phyloP scores from a whole-genome alignment of 1,140 invertebrate species.

The Zaprionus taronus region DNA sequence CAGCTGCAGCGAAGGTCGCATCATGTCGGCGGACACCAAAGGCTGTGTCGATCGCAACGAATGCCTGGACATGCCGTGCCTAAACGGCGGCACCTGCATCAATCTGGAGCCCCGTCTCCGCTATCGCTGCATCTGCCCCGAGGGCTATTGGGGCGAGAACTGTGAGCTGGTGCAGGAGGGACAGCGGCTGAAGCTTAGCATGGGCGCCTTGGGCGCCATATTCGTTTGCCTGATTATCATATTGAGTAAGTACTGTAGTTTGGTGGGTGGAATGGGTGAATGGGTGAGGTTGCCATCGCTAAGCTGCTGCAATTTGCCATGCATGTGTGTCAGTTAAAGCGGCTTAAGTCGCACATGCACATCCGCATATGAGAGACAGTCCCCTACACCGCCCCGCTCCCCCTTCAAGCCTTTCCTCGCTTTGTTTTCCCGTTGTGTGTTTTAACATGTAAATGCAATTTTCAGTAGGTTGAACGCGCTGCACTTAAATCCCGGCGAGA shows the following conservation, averaged over 20 bases:
- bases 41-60: conserved; percentile 87
- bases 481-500: conserved; percentile 41
- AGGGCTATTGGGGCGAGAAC: conserved; percentile 88
- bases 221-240: conserved; percentile 88
- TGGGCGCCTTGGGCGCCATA: conserved; percentile 87
- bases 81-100: conserved; percentile 87
- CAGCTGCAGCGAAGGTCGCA: conserved; percentile 87
- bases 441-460: conserved; percentile 77
- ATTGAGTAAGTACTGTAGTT: conserved; percentile 85
- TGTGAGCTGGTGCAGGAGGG: conserved; percentile 88
- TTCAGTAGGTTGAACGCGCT: conserved; percentile 52
- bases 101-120: conserved; percentile 86
- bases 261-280: neutral
- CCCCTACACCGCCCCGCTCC: neutral
- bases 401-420: neutral
- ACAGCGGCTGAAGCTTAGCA: conserved; percentile 87
- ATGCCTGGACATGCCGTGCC: conserved; percentile 87
- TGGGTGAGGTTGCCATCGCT: conserved; percentile 10
- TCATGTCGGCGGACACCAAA: conserved; percentile 86
- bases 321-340: conserved; percentile 74
- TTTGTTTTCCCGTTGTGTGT: conserved; percentile 40
- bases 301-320: conserved; percentile 61
- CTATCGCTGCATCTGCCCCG: conserved; percentile 86
- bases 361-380: neutral
- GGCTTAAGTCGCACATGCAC: conserved; percentile 62